phyloP scores from a whole-genome alignment of 2,113 vertebrate species.

The Gulo gulo region DNA sequence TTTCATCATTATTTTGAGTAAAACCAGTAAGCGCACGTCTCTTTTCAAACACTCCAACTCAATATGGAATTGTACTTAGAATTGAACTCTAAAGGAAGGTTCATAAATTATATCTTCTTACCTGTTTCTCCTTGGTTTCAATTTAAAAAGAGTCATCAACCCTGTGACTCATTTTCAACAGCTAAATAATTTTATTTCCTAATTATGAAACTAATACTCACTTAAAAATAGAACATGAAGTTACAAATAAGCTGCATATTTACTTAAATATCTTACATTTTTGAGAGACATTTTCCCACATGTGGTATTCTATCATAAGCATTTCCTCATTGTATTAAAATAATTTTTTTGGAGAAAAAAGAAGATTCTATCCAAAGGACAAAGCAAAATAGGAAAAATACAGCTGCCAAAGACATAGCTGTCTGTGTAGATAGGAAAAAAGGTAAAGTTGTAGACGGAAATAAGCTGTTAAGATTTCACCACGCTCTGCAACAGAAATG shows the following conservation, averaged over 20 bases:
- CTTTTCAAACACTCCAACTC: not conserved
- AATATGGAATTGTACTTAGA: not conserved
- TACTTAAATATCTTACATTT: not conserved
- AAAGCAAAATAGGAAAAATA: constrained; percentile 8
- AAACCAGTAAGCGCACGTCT: not conserved
- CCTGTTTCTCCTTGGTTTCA: not conserved
- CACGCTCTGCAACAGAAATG: constrained; percentile 44
- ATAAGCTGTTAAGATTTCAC: constrained; percentile 65
- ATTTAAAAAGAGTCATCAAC: not conserved
- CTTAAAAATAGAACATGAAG: not conserved
- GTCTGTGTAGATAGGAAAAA: not conserved
- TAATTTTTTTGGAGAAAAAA: not conserved
- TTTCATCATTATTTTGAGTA: constrained; percentile 19
- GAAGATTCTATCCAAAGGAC: constrained; percentile 21
- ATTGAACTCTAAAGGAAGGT: constrained; percentile 18
- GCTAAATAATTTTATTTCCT: constrained; percentile 15
- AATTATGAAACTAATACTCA: constrained; percentile 5
- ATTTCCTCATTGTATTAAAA: not conserved
- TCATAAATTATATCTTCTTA: not conserved
- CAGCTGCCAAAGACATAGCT: not conserved
- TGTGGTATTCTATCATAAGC: not conserved
- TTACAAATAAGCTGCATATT: not conserved
- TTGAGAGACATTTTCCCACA: not conserved
- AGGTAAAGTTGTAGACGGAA: constrained; percentile 3
- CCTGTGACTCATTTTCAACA: not conserved